Evolutionary conservation across 2,888 invertebrate species (phyloP), one percentile per base, ranked within the genome.

Genomic region (Cartodere bifasciata): DNA sequence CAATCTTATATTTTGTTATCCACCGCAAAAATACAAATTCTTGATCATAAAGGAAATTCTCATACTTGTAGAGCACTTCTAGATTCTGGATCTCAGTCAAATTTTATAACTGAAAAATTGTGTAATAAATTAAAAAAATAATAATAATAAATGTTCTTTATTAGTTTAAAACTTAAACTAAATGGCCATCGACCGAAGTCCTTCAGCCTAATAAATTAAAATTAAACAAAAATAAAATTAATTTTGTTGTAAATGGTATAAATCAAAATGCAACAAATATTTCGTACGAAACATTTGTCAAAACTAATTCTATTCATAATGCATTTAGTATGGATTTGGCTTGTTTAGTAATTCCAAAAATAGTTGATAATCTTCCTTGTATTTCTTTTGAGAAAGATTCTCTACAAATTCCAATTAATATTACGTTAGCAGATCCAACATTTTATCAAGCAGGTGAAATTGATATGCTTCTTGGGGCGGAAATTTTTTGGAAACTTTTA

Each of bases 401-500:
- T 13, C 20, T 33, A 4, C 28, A 33, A 12, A 23, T 33, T 23
- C 33, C 29, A 2, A 15, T 24, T 3, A 13, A 34, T 9, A 26
- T 34, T n/a, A 17, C 7, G 11, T 21, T 36, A 13, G 36, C 36
- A 15, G 36, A 36, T 26, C 36, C 33, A 5, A 13, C 13, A 2
- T 36, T 36, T 11, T 16, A 30, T 25, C 7, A 4, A 13, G 11
- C 30, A 9, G 23, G 13, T 16, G 26, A 20, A 10, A 34, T 36
- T 10, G 36, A 36, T 25, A 22, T 33, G 6, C 24, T 36, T 6
- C 13, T 36, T 4, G 36, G 32, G 16, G 32, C 36, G 2, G 29
- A 29, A 15, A 28, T 36, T 10, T 36, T 32, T 36, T 32, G 20
- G 13, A 25, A 28, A 7, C 20, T 36, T n/a, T 22, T 36, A 21